These are phyloP conservation scores for Cryptoblepharus egeriae DNA, from an alignment of 2,797 vertebrate genomes.

Conservation along the genomic window DNA sequence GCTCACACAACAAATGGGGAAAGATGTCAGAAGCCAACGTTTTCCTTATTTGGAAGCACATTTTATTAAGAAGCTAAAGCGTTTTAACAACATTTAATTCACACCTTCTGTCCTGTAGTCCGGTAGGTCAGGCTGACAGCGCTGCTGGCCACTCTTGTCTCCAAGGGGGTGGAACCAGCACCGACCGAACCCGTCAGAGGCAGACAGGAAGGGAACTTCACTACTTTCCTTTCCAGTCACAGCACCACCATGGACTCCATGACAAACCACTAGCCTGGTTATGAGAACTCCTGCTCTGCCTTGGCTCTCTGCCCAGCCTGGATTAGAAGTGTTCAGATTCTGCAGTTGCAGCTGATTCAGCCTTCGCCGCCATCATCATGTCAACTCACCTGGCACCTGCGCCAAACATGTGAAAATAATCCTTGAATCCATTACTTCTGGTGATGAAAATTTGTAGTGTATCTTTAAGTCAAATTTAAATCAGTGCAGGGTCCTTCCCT, in stretches of 20 bases:
- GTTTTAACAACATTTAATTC: background rate
- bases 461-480: background rate
- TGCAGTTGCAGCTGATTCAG: background rate
- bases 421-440: background rate
- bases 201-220: background rate
- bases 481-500: background rate
- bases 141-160: background rate
- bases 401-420: background rate
- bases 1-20: background rate
- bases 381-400: background rate
- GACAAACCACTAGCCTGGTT: slow-evolving; percentile 54
- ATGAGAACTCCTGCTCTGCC: background rate
- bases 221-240: background rate
- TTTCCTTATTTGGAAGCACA: background rate
- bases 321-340: background rate
- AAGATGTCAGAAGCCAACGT: background rate
- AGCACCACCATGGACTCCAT: background rate
- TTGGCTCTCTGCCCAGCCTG: background rate
- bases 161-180: background rate
- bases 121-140: background rate
- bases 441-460: background rate
- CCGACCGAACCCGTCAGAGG: background rate
- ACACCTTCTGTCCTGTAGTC: background rate
- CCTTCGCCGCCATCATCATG: background rate
- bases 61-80: slow-evolving; percentile 30